Evolutionary conservation across 2,797 vertebrate genomes (phyloP).

Genomic region (Sarcophilus harrisii): DNA sequence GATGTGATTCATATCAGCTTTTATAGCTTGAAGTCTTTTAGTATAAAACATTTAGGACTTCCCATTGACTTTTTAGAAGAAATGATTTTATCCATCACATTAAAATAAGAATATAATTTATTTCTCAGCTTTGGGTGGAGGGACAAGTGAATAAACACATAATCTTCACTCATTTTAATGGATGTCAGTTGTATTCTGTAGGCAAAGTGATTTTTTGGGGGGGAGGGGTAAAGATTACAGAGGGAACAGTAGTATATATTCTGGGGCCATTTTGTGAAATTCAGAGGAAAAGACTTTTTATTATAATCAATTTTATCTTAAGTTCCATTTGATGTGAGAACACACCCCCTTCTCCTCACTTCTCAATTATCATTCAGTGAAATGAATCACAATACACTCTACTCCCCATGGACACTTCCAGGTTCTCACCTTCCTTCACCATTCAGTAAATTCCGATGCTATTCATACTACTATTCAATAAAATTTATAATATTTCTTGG

Average conservation of each 20-base stretch:
- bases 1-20: not conserved
- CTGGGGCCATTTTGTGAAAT: not conserved
- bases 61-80: rapidly evolving
- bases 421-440: not conserved
- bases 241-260: not conserved
- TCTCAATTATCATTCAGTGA: not conserved
- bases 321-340: not conserved
- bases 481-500: not conserved
- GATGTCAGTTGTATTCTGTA: not conserved
- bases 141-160: not conserved
- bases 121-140: not conserved
- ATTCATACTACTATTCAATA: not conserved
- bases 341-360: too few species aligned
- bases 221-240: not conserved
- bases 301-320: not conserved
- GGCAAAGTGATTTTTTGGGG: not conserved
- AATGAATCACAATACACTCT: not conserved
- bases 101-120: not conserved
- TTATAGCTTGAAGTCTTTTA: not conserved
- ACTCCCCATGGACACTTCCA: not conserved
- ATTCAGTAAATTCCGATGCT: not conserved
- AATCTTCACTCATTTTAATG: not conserved
- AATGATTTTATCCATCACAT: not conserved
- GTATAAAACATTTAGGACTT: not conserved
- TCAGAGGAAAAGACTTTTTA: not conserved